Base-by-base conservation (phyloP, 1,140 invertebrate species). In the Plectus sambesii region DNA sequence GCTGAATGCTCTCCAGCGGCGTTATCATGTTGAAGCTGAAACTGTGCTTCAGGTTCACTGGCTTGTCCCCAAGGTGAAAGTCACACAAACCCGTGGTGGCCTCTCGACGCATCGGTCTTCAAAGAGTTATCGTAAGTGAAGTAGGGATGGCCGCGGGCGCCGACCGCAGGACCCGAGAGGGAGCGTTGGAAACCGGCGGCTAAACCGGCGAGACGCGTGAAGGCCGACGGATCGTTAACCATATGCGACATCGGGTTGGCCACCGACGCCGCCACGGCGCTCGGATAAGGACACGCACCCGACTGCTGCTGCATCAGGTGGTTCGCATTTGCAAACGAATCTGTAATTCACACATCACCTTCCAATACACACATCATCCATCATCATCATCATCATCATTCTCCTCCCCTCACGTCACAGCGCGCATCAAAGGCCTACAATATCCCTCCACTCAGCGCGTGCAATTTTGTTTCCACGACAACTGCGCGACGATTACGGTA, bases 181-280 rank as follows among this genome's bases (percentile, higher is more conserved):
- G 17, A 22, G 15, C 24, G 12, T 49, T 38, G 17, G 33, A 47
- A 5, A 17, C 41, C 33, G n/a, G 24, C n/a, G 44, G 6, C 17
- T 17, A 9, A 17, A 17, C 30, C 30, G 30, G 30, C 30, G 12
- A 33, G 61, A 53, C 63, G 78, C 72, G 78, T 80, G 66, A 75
- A 85, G 85, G 60, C 83, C 84, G 61, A 92, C 20, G 87, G 84
- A 64, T 93, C 88, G 73, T n/a, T n/a, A n/a, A 93, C 93, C 25
- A 78, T 75, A 60, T 92, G 79, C 75, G 92, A 93, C 45, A 73
- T 47, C 6, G 58, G 47, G 47, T 48, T 58, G 17, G 65, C 61
- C 20, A 67, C 57, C 61, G 70, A 67, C 22, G 67, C 67, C 46
- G 70, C 68, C 53, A 67, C 69, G 55, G 68, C 66, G 12, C 66